phyloP scores from a whole-genome alignment of 2,797 vertebrate species.

The Prunella strophiata region DNA sequence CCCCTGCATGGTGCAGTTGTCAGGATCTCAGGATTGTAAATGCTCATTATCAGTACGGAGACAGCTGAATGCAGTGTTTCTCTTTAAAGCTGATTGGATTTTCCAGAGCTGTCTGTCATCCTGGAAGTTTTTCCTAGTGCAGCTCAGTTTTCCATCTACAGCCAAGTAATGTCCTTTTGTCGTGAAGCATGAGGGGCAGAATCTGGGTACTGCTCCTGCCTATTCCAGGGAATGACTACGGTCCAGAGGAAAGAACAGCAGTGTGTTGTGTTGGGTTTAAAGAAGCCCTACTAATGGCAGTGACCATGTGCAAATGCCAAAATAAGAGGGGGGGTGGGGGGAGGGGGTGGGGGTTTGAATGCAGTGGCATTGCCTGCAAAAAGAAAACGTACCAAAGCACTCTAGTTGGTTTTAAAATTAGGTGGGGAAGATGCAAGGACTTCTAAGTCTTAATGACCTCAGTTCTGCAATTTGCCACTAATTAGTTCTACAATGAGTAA shows the following conservation, averaged over 20 bases:
- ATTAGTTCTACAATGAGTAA: constrained; percentile 12
- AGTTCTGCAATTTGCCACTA: constrained; percentile 16
- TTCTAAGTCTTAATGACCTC: constrained; percentile 15
- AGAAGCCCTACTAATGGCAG: background rate
- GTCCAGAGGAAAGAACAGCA: background rate
- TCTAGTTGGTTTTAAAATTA: constrained; percentile 32
- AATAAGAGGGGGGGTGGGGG: background rate
- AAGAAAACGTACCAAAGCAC: background rate
- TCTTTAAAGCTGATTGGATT: constrained; percentile 47
- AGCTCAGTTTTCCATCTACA: background rate
- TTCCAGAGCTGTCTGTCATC: constrained; percentile 32
- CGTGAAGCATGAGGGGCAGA: background rate
- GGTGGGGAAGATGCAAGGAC: constrained; percentile 2
- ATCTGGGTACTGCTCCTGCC: background rate
- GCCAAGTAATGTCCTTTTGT: background rate
- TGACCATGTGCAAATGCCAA: background rate
- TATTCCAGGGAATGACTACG: background rate
- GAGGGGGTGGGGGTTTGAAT: background rate
- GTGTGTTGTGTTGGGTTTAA: accelerated
- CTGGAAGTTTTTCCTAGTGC: background rate
- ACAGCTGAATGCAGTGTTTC: constrained; percentile 26
- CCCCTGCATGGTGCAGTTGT: constrained; percentile 38
- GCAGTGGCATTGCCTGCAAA: background rate
- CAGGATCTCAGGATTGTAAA: constrained; percentile 38
- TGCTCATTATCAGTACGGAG: constrained; percentile 37